Evolutionary conservation across 2,888 invertebrate species (phyloP), one percentile per base, ranked within the genome.

Genomic region (Stegana nigrithorax): DNA sequence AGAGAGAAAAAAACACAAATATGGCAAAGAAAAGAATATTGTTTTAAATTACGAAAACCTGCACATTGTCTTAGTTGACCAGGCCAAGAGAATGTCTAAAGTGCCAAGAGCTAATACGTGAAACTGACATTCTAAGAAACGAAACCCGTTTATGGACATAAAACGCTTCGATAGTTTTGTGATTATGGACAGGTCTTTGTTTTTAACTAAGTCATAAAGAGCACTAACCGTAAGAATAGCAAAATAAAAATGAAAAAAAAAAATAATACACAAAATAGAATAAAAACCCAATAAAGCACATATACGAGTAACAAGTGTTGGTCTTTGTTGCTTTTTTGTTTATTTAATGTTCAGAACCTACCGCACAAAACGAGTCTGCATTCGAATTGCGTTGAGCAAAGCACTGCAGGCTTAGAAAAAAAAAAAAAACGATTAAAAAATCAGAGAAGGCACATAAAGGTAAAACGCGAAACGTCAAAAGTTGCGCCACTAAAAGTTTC

Each of bases 341-440:
- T 55, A n/a, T n/a, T 55, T 55, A 36, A 55, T 55, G 53, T 32
- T 14, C 53, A 5, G 36, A 36, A 55, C 36, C 53, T 55, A 36
- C 53, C 32, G 32, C 19, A 50, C 50, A 50, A n/a, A n/a, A n/a
- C n/a, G n/a, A n/a, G n/a, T n/a, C n/a, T n/a, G n/a, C n/a, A n/a
- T n/a, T n/a, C n/a, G n/a, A n/a, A n/a, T n/a, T n/a, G n/a, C n/a
- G n/a, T n/a, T n/a, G n/a, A n/a, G n/a, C n/a, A n/a, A n/a, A n/a
- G n/a, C n/a, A n/a, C n/a, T n/a, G 47, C 47, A 47, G n/a, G 47
- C 23, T 12, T 10, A 64, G 27, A 12, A 39, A 14, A 45, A 56
- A 8, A 62, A 60, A 60, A 63, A 63, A 64, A 62, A 62, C 39
- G 53, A 64, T 42, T 60, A 61, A 58, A 70, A 73, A 73, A 72